Base-by-base conservation (phyloP, 2,888 invertebrate species). In the Mesorhabditis belari region DNA sequence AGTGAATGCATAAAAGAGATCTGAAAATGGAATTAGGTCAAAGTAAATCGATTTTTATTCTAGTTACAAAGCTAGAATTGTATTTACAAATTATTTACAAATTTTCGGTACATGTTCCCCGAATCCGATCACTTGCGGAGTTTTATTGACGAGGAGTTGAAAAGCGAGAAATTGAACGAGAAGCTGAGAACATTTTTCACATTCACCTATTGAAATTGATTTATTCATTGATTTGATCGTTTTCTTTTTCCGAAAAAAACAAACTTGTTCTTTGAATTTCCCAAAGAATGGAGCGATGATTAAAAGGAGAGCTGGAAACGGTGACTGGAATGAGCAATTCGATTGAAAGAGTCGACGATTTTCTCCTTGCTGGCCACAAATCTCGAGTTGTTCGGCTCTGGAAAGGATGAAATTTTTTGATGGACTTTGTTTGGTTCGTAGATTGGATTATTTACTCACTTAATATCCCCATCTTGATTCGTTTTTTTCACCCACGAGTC, bases 1-100 rank as follows among this genome's bases (percentile, higher is more conserved):
- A n/a, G 77, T 76, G 69, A 77, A 75, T 23, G 75, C 75, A 66
- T 77, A 77, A 69, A 77, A 77, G 9, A 71, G 51, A 58, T 76
- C 77, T 77, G 66, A 19, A 70, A 63, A n/a, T n/a, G n/a, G 2
- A 28, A 19, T 21, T 19, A 6, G 17, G 27, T 19, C 17, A 25
- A 44, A 54, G 49, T 52, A n/a, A 26, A n/a, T 23, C 35, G 9
- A 3, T 51, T 54, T 54, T 58, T 49, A 9, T 49, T 25, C n/a
- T n/a, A n/a, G n/a, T n/a, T n/a, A n/a, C n/a, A n/a, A n/a, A 27
- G 12, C 9, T 9, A 21, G 23, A 23, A 54, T n/a, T n/a, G 49
- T 28, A 29, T 5, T 49, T n/a, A 56, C 28, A 9, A 35, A 26
- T 49, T 26, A 70, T 73, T 66, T 57, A 77, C 77, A 77, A 44